Evolutionary conservation across 2,888 invertebrate species (phyloP).

Genomic region (Notodonta dromedarius): DNA sequence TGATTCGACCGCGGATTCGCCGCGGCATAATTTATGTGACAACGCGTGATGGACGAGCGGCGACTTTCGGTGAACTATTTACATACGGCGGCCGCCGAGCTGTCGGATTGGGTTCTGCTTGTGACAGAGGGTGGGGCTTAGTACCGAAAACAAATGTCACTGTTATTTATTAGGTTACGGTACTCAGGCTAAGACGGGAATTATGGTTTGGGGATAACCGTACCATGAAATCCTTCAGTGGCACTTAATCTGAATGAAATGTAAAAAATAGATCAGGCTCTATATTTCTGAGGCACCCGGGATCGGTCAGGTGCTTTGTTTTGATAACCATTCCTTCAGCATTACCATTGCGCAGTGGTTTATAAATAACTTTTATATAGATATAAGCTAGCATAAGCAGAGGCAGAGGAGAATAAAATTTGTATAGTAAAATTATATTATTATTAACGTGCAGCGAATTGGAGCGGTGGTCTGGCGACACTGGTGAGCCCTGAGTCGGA

Average conservation of each 20-base stretch:
- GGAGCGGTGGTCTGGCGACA: not conserved
- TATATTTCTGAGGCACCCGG: not conserved
- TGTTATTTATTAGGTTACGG: constrained; percentile 82
- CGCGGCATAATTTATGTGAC: constrained; percentile 85
- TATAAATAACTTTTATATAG: too few species aligned
- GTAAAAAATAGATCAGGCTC: constrained; percentile 1
- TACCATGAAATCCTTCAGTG: constrained; percentile 27
- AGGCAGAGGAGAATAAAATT: too few species aligned
- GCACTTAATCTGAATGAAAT: constrained; percentile 31
- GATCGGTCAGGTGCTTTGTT: too few species aligned
- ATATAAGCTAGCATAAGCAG: too few species aligned
- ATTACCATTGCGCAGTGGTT: too few species aligned
- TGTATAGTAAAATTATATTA: too few species aligned
- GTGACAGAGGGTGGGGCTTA: constrained; percentile 84
- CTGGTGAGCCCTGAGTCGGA: not conserved
- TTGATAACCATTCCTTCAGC: too few species aligned
- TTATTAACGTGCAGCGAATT: too few species aligned
- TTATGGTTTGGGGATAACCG: constrained; percentile 54
- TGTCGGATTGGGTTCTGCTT: constrained; percentile 81
- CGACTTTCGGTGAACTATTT: constrained; percentile 84
- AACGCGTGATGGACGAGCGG: constrained; percentile 84
- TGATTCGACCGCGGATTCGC: constrained; percentile 84
- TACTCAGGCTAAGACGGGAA: constrained; percentile 76
- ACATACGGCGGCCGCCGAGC: constrained; percentile 80
- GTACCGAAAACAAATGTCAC: constrained; percentile 83